phyloP scores from a whole-genome alignment of 1,140 invertebrate genomes.

The Caenorhabditis remanei region DNA sequence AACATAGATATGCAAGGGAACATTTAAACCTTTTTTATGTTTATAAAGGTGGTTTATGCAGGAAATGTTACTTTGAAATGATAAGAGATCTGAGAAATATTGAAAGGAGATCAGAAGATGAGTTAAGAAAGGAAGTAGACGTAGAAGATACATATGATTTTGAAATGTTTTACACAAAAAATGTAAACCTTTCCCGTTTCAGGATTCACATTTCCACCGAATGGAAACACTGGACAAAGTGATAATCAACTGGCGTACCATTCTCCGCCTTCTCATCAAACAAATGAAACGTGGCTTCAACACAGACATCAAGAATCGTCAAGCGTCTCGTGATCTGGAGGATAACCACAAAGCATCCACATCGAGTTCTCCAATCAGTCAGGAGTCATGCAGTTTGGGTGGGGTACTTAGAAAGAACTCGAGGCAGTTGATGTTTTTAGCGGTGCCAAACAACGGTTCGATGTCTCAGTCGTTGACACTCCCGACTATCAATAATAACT shows the following conservation, averaged over 20 bases:
- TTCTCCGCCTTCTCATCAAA: conserved; percentile 50
- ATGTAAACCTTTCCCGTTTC: not conserved
- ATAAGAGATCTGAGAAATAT: too few species aligned
- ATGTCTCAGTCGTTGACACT: conserved; percentile 43
- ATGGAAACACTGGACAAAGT: conserved; percentile 48
- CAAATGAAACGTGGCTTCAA: conserved; percentile 59
- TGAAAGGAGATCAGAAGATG: too few species aligned
- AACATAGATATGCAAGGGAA: too few species aligned
- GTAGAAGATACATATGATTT: too few species aligned
- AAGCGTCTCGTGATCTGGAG: conserved; percentile 53
- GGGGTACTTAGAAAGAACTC: conserved; percentile 48
- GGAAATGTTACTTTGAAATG: too few species aligned
- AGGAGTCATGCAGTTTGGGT: conserved; percentile 48
- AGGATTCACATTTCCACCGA: conserved; percentile 50
- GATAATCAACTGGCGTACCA: conserved; percentile 59
- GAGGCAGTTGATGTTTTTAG: conserved; percentile 49
- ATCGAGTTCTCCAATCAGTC: conserved; percentile 1
- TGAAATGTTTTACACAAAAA: not conserved
- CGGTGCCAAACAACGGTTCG: not conserved
- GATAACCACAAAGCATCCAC: conserved; percentile 16
- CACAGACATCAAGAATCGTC: conserved; percentile 58
- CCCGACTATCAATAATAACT: conserved; percentile 44
- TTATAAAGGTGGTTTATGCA: too few species aligned
- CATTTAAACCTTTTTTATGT: too few species aligned
- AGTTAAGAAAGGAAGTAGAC: too few species aligned